Percentiles rank a stretch among this genome's conserved stretches.
Evolutionary conservation across 2,113 vertebrate species (phyloP).

Genomic region (Tenebrosternarchus preto): DNA sequence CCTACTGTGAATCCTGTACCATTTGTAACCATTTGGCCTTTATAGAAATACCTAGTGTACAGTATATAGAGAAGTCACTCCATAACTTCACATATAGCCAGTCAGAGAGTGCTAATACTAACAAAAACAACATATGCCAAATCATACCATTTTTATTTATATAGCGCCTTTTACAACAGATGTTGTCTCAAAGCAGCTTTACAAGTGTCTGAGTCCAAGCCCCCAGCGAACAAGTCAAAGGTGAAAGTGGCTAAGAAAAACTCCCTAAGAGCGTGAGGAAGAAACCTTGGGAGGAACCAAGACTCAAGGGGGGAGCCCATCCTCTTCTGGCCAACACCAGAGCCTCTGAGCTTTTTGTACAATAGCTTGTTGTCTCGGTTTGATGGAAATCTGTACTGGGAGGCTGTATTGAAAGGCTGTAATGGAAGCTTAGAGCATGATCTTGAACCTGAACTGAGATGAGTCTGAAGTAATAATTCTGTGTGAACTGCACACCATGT

Average conservation of each 20-base stretch:
- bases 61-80: background rate
- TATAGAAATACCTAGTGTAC: background rate
- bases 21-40: background rate
- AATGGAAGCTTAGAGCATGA: background rate
- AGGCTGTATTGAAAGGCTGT: background rate
- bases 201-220: too few species aligned
- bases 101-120: background rate
- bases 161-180: too few species aligned
- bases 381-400: slow-evolving; percentile 4
- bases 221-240: too few species aligned
- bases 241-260: too few species aligned
- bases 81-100: background rate
- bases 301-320: too few species aligned
- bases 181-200: too few species aligned
- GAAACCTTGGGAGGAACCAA: too few species aligned
- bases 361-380: background rate
- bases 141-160: too few species aligned
- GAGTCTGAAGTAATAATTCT: background rate
- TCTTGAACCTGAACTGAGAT: background rate
- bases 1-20: background rate
- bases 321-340: too few species aligned
- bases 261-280: too few species aligned
- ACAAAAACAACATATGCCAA: background rate
- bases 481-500: background rate
- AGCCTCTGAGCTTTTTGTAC: background rate